Base-by-base conservation (phyloP, 1,140 invertebrate genomes). In the Stenopsyche tienmushanensis region DNA sequence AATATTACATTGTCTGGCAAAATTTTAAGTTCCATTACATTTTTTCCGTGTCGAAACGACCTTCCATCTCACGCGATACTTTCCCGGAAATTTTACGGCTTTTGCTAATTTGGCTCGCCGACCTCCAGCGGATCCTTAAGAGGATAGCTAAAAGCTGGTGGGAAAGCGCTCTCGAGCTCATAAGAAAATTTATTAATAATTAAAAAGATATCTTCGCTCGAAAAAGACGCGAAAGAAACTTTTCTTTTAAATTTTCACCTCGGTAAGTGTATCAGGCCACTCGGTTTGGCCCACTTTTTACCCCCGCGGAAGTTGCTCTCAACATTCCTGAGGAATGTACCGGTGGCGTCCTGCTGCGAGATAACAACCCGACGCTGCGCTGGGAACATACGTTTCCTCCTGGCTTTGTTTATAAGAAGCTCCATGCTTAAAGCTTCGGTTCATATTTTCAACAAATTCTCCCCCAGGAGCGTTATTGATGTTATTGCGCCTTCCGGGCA, bases 171-270 rank as follows among this genome's bases (percentile, higher is more conserved):
- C 29, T 13, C 29, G 29, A 13, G 5, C 13, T 34, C 29, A 34
- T 34, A 34, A 7, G 5, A 34, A 34, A 34, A 57, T 54, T 64
- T 54, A 64, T 64, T 57, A 64, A 64, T 64, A 47, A 64, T 57
- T 57, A 55, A 64, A 34, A 49, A 47, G 39, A 55, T 57, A 57
- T 64, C 29, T 52, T 17, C 58, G 15, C 18, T 45, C 52, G 42
- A 53, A 49, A 34, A 17, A 20, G 39, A 26, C 7, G 17, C 9
- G 23, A 49, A 53, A 41, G 55, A 64, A 64, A 50, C 55, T 64
- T 64, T 44, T 44, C 45, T 64, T 64, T 64, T 55, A 64, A 64
- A 25, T 64, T 64, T 57, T 54, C 42, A 54, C 49, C 29, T 34
- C 13, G 29, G 29, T 13, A 34, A 34, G 29, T 34, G 29, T 34